A percentile compares a stretch with the other conserved stretches of the same genome.
phyloP scores from a whole-genome alignment of 2,797 vertebrate genomes.

The Siniperca undulata region DNA sequence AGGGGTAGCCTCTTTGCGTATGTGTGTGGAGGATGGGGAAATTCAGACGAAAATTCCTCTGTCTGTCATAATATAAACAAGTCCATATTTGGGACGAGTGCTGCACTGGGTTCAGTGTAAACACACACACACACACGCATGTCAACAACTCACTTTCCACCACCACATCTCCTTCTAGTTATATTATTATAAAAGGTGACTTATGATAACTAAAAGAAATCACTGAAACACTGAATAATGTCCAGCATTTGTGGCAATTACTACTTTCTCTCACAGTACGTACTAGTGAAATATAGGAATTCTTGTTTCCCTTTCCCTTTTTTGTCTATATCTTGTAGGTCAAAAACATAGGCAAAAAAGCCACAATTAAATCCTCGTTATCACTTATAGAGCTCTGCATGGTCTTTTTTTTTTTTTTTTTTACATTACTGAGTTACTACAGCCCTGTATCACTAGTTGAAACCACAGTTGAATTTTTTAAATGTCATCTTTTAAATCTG shows the following conservation, averaged over 20 bases:
- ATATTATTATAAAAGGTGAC: constrained; percentile 5
- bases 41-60: constrained; percentile 62
- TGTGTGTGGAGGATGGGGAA: constrained; percentile 1
- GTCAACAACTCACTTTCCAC: constrained; percentile 46
- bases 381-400: no score
- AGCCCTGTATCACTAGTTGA: not conserved
- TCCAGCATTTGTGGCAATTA: not conserved
- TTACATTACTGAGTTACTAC: not conserved
- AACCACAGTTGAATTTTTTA: no score
- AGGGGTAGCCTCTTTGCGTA: constrained; percentile 57
- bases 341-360: not conserved
- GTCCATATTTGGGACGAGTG: constrained; percentile 52
- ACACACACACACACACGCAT: constrained; percentile 13
- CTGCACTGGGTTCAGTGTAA: constrained; percentile 36
- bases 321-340: not conserved
- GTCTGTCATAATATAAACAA: constrained; percentile 62
- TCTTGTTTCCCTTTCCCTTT: not conserved
- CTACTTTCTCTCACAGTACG: not conserved
- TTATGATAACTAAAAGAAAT: constrained; percentile 10
- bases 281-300: not conserved
- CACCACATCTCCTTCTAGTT: not conserved
- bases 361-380: not conserved
- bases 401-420: not conserved
- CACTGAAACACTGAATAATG: not conserved
- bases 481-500: no score